Base-by-base conservation (phyloP, 2,113 vertebrate species). In the Pollimyrus isidori region DNA sequence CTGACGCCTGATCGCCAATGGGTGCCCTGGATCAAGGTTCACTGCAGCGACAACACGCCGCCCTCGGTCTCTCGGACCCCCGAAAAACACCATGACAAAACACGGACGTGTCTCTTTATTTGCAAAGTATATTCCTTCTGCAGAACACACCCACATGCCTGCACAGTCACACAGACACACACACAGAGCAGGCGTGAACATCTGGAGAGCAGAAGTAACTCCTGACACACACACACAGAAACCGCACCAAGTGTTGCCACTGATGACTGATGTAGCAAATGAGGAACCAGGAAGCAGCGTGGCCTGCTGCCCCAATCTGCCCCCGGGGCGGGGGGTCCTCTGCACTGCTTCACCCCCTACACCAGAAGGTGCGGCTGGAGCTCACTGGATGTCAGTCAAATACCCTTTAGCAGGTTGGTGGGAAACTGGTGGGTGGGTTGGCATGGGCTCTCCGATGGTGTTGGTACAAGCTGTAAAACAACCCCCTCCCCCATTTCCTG, bases 191-290 rank as follows among this genome's bases (percentile, higher is more conserved):
- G 35, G 23, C 46, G 9, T 90, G 90, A 93, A 94, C 94, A 96
- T 95, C 95, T 96, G 95, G 95, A 87, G 90, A 80, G 90, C 94
- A 95, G 94, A 95, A 92, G 65, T 48, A 80, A 86, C 87, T 89
- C 58, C 49, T 83, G 19, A 88, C 42, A 50, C 6, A 56, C 58
- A 11, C 58, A 65, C 7, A 10, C 58, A 62, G 21, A 30, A 30
- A 69, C 62, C 3, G 62, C 62, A 69, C 62, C 62, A 69, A 69
- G 62, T 30, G 11, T 69, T 69, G 62, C 62, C 62, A 69, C 62
- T 69, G 62, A 69, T 69, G 62, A 30, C 56, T 7, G 23, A 62
- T n/a, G 56, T n/a, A 23, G 56, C 21, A 2, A 58, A 58, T n/a
- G 7, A 23, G 21, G 56, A n/a, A 58, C 62, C 62, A 30, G 9